Base-by-base conservation (phyloP, 92 coral and sea anemone species). In the Phenganax subtilis region DNA sequence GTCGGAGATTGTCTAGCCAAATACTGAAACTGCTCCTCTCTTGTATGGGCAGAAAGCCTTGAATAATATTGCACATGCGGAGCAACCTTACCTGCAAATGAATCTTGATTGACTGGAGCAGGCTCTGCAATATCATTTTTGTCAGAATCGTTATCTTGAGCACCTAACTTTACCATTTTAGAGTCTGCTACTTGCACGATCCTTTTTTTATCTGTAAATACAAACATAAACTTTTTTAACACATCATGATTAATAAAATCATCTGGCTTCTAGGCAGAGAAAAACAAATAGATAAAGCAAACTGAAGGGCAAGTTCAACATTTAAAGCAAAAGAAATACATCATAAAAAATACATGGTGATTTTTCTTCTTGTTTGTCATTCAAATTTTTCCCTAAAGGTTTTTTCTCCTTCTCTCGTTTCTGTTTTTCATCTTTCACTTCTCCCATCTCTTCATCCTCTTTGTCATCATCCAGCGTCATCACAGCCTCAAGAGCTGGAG, bases 401-500 rank as follows among this genome's bases (percentile, higher is more conserved):
- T 51, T 17, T 68, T 87, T 64, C 80, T 85, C 84, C 66, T 87
- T 90, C 54, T 54, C 82, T 58, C 77, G 82, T 52, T 54, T 80
- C 74, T 90, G 86, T 60, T 88, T 87, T 67, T 85, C 77, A 51
- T 62, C 73, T 65, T 90, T 91, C 12, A 72, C 82, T 54, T 80
- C 90, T 20, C 25, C 25, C 25, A 20, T 20, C 27, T 89, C 92
- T 63, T 89, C 96, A 55, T 90, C 98, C 27, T 88, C 88, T 29
- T 92, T 96, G 60, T 94, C 98, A 12, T 89, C 90, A n/a, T 93
- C 97, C 54, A 94, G 84, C 66, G 91, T 97, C 98, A 94, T 94
- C 75, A 94, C 89, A 15, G 98, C 98, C 59, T 94, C 98, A 80
- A 94, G 81, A 0, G 98, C 98, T 30, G 97, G 94, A 0, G 98